A percentile compares a stretch with the other conserved stretches of the same genome.
Evolutionary conservation across 2,888 invertebrate species (phyloP).

Genomic region (Clistopyga incitator): DNA sequence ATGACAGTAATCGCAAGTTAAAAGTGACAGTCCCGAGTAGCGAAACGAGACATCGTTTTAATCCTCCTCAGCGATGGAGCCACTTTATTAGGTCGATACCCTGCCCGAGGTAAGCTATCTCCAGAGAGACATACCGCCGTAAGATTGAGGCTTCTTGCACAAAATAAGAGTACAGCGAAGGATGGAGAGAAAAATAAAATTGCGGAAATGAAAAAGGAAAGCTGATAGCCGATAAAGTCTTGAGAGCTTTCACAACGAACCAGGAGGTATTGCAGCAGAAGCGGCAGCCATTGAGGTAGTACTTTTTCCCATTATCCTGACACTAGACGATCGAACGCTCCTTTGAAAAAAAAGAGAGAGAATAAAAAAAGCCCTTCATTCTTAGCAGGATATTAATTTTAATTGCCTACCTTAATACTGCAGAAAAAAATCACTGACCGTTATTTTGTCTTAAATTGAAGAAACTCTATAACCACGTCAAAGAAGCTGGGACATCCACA

Average conservation of each 20-base stretch:
- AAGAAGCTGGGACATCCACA: no score
- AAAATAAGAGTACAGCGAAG: background rate
- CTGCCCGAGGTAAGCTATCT: constrained; percentile 31
- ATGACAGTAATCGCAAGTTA: no score
- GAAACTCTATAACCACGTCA: no score
- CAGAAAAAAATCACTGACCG: background rate
- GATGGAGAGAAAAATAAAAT: constrained; percentile 30
- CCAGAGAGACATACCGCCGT: constrained; percentile 20
- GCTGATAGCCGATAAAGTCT: constrained; percentile 40
- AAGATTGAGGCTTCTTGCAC: constrained; percentile 16
- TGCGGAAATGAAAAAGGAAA: constrained; percentile 34
- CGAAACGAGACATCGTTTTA: constrained; percentile 25
- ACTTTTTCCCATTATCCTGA: constrained; percentile 7
- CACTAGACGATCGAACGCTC: constrained; percentile 15
- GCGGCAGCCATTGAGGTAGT: background rate
- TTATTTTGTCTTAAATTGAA: no score
- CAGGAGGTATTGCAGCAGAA: constrained; percentile 20
- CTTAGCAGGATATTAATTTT: background rate
- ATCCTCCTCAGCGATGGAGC: constrained; percentile 37
- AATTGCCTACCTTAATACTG: background rate
- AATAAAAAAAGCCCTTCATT: background rate
- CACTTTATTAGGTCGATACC: constrained; percentile 57
- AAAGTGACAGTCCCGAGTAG: constrained; percentile 12
- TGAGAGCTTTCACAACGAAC: constrained; percentile 42
- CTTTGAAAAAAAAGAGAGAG: background rate